Evolutionary conservation across 2,797 vertebrate species (phyloP).

Genomic region (Chelmon rostratus): DNA sequence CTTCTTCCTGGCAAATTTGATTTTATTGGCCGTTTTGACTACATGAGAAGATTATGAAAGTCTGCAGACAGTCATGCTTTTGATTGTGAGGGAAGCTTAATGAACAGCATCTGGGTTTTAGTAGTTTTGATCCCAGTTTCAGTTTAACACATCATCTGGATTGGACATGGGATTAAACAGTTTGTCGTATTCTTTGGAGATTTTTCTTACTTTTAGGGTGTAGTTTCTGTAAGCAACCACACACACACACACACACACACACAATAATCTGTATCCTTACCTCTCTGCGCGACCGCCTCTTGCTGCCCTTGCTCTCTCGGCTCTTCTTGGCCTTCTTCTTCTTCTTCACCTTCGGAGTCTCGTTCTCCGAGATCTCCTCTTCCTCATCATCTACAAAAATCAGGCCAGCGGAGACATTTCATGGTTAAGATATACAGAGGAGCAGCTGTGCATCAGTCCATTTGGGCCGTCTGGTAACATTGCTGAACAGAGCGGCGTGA

Average conservation of each 20-base stretch:
- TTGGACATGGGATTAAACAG: neutral
- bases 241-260: neutral
- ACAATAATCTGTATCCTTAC: slow-evolving; percentile 66
- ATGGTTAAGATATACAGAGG: neutral
- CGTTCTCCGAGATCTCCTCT: slow-evolving; percentile 94
- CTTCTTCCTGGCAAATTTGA: neutral
- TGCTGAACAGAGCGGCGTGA: slow-evolving; percentile 8
- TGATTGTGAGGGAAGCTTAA: neutral
- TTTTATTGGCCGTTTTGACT: neutral
- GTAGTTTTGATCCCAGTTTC: neutral
- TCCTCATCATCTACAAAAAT: slow-evolving; percentile 91
- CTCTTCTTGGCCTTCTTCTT: slow-evolving; percentile 99
- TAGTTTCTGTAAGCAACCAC: neutral
- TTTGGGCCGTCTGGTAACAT: slow-evolving; percentile 1
- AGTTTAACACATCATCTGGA: neutral
- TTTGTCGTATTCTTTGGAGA: neutral
- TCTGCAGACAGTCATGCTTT: neutral
- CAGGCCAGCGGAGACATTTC: slow-evolving; percentile 18
- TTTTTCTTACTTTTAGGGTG: neutral
- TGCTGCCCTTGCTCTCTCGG: slow-evolving; percentile 94
- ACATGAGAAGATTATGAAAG: neutral
- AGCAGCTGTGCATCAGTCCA: neutral
- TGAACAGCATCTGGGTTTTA: neutral
- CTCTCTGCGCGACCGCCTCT: slow-evolving; percentile 96
- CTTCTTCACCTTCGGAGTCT: slow-evolving; percentile 96